Conservation (phyloP, 92 coral and sea anemone genomes). For the Zoanthus sansibaricus region DNA sequence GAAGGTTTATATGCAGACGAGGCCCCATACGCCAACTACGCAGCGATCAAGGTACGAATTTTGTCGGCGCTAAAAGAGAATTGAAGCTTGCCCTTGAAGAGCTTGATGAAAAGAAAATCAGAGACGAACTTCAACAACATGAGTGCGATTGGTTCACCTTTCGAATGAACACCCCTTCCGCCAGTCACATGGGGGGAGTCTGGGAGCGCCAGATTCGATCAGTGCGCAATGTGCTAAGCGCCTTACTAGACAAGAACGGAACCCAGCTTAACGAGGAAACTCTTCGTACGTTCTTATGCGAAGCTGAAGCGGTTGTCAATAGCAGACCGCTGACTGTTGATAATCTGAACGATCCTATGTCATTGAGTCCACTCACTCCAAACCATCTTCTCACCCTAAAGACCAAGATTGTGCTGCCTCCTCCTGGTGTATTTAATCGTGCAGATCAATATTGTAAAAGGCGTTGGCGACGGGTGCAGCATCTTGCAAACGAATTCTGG, state of each 20-base stretch:
- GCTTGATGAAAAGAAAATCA: slow-evolving; percentile 4
- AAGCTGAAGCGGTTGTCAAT: slow-evolving; percentile 44
- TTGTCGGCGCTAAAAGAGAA: slow-evolving; percentile 31
- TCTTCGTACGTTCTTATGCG: slow-evolving; percentile 41
- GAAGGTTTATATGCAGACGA: slow-evolving; percentile 12
- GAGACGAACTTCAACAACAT: background rate
- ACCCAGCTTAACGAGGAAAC: slow-evolving; percentile 28
- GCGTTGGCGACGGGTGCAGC: slow-evolving; percentile 24
- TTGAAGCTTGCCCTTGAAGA: background rate
- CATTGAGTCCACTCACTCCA: slow-evolving; percentile 35
- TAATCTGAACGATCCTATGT: slow-evolving; percentile 31
- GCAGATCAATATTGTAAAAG: slow-evolving; percentile 26
- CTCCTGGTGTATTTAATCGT: slow-evolving; percentile 38
- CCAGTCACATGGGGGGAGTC: slow-evolving; percentile 38
- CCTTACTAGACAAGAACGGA: slow-evolving; percentile 35
- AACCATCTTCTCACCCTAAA: slow-evolving; percentile 45
- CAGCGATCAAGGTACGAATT: slow-evolving; percentile 44
- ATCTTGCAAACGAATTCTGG: slow-evolving; percentile 37
- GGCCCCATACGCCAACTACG: slow-evolving; percentile 33
- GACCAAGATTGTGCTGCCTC: slow-evolving; percentile 41
- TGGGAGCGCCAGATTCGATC: slow-evolving; percentile 47
- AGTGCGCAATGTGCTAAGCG: slow-evolving; percentile 25
- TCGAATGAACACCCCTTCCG: background rate
- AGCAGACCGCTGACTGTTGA: slow-evolving; percentile 35
- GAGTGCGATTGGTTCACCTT: slow-evolving; percentile 35